These are phyloP conservation scores for Heliangelus exortis DNA, from an alignment of 2,797 vertebrate species.

Conservation along the genomic window DNA sequence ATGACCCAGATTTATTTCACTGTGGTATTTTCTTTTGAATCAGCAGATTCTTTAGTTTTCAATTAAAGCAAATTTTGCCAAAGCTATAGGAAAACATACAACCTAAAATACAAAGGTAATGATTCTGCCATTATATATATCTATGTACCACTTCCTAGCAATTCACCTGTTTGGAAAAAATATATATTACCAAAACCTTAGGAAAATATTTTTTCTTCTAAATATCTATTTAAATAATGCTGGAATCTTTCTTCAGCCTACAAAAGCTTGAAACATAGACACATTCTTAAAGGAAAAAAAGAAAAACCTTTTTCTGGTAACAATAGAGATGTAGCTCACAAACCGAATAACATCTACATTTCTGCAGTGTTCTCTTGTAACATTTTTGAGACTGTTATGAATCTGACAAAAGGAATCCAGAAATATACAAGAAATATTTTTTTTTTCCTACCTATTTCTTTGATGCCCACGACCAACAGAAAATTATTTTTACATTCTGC, in stretches of 20 bases:
- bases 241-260: background rate
- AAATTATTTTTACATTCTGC: slow-evolving; percentile 45
- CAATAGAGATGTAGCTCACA: background rate
- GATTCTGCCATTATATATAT: background rate
- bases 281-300: background rate
- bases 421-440: background rate
- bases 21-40: slow-evolving; percentile 4
- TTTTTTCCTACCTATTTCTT: slow-evolving; percentile 23
- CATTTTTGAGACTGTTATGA: background rate
- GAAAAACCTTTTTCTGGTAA: background rate
- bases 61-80: background rate
- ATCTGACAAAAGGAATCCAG: background rate
- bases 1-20: slow-evolving; percentile 40
- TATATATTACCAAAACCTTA: background rate
- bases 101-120: background rate
- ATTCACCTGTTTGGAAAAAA: background rate
- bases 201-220: background rate
- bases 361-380: background rate
- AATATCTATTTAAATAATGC: background rate
- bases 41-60: background rate
- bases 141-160: background rate
- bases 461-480: background rate
- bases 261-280: background rate
- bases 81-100: background rate
- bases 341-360: background rate